Conservation (phyloP, 2,797 vertebrate genomes). For the Heterohyrax brucei region DNA sequence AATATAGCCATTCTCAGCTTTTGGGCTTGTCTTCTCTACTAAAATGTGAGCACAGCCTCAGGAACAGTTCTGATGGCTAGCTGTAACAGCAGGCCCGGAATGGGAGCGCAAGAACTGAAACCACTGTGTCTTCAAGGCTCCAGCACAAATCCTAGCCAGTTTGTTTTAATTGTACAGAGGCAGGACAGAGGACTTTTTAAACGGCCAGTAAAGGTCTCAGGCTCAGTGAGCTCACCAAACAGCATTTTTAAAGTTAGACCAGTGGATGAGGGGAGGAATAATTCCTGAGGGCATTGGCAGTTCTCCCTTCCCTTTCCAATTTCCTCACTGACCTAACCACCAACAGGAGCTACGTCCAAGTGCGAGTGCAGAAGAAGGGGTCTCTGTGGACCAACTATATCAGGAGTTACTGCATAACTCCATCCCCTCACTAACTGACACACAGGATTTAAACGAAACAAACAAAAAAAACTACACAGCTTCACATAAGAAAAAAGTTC, state of each 20-base stretch:
- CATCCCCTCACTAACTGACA: conserved; percentile 23
- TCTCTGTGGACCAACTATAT: neutral
- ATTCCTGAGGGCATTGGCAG: neutral
- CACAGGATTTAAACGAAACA: conserved; percentile 2
- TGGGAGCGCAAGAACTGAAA: neutral
- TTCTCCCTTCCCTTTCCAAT: conserved; percentile 8
- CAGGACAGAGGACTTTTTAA: conserved; percentile 31
- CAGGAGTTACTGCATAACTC: neutral
- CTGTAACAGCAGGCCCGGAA: neutral
- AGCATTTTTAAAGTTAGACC: conserved; percentile 49
- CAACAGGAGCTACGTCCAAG: neutral
- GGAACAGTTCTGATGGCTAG: neutral
- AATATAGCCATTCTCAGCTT: conserved; percentile 21
- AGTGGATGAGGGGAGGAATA: neutral
- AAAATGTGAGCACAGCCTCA: neutral
- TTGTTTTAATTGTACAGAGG: conserved; percentile 48
- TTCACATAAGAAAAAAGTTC: conserved; percentile 8
- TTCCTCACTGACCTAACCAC: neutral
- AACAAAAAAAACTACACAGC: neutral
- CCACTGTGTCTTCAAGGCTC: neutral
- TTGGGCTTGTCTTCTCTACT: neutral
- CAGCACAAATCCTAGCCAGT: neutral
- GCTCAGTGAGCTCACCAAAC: neutral
- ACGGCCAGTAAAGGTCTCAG: neutral
- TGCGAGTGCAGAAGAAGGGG: neutral